phyloP scores from a whole-genome alignment of 2,113 vertebrate species.

The Peromyscus californicus region DNA sequence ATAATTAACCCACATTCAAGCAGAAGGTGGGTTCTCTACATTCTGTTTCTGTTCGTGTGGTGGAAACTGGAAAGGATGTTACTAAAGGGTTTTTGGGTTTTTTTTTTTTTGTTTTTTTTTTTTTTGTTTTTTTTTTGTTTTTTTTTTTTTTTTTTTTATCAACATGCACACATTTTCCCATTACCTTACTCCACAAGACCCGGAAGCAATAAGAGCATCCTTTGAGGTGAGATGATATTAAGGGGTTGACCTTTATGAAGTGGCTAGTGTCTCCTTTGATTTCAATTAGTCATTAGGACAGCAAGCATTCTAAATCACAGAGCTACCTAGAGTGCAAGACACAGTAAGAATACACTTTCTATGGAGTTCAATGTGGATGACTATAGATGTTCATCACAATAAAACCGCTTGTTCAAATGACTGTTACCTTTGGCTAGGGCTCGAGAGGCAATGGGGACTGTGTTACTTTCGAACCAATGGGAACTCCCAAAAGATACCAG shows the following conservation, averaged over 20 bases:
- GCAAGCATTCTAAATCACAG: slow-evolving; percentile 56
- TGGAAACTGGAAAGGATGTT: background rate
- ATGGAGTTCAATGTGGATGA: slow-evolving; percentile 29
- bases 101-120: background rate
- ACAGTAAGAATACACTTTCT: slow-evolving; percentile 31
- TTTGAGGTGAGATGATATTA: slow-evolving; percentile 61
- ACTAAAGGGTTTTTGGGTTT: too few relatives aligned
- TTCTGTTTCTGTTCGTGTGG: background rate
- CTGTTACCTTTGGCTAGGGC: background rate
- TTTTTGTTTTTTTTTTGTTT: too few relatives aligned
- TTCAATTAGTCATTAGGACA: slow-evolving; percentile 68
- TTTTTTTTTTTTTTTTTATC: background rate
- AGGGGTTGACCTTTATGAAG: slow-evolving; percentile 63
- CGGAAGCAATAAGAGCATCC: background rate
- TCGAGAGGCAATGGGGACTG: background rate
- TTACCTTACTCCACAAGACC: background rate
- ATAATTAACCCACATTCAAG: background rate
- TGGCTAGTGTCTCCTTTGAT: slow-evolving; percentile 50
- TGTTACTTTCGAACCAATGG: background rate
- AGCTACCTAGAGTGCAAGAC: slow-evolving; percentile 13
- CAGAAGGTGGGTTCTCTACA: background rate
- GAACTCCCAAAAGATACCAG: background rate
- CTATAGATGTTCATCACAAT: background rate
- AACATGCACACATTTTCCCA: background rate
- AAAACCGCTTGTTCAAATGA: background rate